Conservation (phyloP, 2,888 invertebrate genomes). For the Odontothrips loti region DNA sequence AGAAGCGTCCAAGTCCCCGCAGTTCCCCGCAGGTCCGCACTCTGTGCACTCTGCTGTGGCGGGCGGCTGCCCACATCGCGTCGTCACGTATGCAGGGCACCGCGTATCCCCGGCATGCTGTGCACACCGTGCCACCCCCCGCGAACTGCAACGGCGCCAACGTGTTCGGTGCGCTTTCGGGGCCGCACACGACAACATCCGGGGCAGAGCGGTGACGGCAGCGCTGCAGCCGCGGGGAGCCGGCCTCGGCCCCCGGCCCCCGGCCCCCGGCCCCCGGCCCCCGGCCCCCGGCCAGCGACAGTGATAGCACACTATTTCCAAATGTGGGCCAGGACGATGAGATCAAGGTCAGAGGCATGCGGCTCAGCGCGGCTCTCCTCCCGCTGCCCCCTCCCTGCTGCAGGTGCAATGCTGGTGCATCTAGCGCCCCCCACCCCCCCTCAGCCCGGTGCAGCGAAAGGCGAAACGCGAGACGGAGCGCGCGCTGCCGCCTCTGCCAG, state of each 20-base stretch:
- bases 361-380: neutral
- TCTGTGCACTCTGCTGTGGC: no score
- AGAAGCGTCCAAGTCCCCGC: neutral
- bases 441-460: neutral
- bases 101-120: no score
- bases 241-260: no score
- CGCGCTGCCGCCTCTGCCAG: neutral
- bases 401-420: neutral
- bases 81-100: no score
- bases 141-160: no score
- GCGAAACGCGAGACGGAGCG: neutral
- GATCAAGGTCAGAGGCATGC: neutral
- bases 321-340: conserved; percentile 14
- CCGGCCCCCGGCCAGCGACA: neutral
- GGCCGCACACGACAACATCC: no score
- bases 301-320: neutral
- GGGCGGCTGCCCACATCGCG: no score
- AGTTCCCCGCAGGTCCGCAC: neutral
- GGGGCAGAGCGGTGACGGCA: no score
- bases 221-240: no score
- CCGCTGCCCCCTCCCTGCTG: neutral
- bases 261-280: neutral
- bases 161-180: no score
- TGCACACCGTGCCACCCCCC: no score
- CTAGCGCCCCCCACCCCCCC: neutral